Conservation (phyloP, 2,888 invertebrate species). For the Lithophane leautieri region DNA sequence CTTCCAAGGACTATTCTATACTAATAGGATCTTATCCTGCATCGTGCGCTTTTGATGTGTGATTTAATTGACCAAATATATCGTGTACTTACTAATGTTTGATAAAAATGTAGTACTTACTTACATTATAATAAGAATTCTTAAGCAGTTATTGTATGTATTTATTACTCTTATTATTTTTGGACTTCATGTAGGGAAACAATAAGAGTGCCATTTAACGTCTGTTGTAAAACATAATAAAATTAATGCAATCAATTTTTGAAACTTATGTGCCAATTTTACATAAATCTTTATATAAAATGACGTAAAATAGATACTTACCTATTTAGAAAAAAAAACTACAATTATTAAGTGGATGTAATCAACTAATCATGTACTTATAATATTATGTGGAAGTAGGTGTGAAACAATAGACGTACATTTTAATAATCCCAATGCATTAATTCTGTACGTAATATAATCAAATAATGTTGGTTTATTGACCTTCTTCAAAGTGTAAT, state of each 20-base stretch:
- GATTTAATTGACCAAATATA: conserved; percentile 84
- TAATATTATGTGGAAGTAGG: conserved; percentile 3
- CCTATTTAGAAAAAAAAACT: conserved; percentile 41
- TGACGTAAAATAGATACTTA: conserved; percentile 30
- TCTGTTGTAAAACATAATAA: conserved; percentile 63
- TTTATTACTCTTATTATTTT: conserved; percentile 60
- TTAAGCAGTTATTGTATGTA: conserved; percentile 67
- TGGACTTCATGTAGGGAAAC: conserved; percentile 21
- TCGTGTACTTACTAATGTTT: conserved; percentile 73
- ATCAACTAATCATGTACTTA: conserved; percentile 55
- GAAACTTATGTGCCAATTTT: conserved; percentile 78
- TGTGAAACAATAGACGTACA: conserved; percentile 16
- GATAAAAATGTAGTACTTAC: conserved; percentile 69
- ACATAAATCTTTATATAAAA: conserved; percentile 55
- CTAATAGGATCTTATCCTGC: conserved; percentile 37
- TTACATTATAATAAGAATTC: conserved; percentile 54
- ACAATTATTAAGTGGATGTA: conserved; percentile 32
- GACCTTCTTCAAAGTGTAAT: conserved; percentile 21
- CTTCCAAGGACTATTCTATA: conserved; percentile 65
- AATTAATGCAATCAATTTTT: conserved; percentile 67
- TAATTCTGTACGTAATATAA: conserved; percentile 21
- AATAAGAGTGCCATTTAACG: conserved; percentile 41
- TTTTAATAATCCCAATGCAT: conserved; percentile 28
- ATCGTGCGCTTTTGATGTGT: conserved; percentile 77
- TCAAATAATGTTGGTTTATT: conserved; percentile 51